Percentiles rank a stretch among this genome's conserved stretches.
Conservation (phyloP, 2,113 vertebrate species). For the Salvelinus sp. region DNA sequence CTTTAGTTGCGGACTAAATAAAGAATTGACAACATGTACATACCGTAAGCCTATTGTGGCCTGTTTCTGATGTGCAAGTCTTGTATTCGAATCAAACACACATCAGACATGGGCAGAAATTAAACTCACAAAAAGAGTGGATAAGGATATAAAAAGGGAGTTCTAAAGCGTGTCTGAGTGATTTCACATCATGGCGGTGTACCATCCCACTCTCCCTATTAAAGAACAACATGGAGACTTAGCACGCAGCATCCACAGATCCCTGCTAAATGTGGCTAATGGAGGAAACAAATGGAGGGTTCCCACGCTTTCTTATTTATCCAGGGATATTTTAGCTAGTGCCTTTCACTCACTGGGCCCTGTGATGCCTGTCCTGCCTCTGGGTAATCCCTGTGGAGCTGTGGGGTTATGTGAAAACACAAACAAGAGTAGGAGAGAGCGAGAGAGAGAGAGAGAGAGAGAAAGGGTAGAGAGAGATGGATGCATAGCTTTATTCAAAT, state of each 20-base stretch:
- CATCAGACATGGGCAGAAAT: background rate
- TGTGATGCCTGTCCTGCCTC: conserved; percentile 69
- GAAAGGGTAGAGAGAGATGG: background rate
- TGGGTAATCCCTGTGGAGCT: conserved; percentile 63
- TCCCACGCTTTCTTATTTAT: conserved; percentile 79
- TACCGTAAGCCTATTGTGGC: background rate
- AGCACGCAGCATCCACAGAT: conserved; percentile 14
- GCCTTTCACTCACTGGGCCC: conserved; percentile 52
- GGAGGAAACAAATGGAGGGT: conserved; percentile 59
- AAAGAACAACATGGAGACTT: conserved; percentile 7
- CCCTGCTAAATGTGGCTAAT: conserved; percentile 38
- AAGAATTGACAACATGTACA: background rate
- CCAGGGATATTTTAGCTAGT: conserved; percentile 78
- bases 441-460: background rate
- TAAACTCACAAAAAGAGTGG: background rate
- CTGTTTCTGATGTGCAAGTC: background rate
- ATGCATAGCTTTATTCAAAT: no score
- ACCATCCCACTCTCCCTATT: conserved; percentile 4
- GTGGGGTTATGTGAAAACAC: conserved; percentile 81
- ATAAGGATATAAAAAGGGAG: conserved; percentile 21
- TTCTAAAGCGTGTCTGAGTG: conserved; percentile 17
- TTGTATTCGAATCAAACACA: background rate
- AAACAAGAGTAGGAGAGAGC: background rate
- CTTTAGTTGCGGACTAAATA: background rate
- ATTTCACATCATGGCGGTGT: conserved; percentile 18